Base-by-base conservation (phyloP, 2,888 invertebrate genomes). In the Philhelius pedissequus region DNA sequence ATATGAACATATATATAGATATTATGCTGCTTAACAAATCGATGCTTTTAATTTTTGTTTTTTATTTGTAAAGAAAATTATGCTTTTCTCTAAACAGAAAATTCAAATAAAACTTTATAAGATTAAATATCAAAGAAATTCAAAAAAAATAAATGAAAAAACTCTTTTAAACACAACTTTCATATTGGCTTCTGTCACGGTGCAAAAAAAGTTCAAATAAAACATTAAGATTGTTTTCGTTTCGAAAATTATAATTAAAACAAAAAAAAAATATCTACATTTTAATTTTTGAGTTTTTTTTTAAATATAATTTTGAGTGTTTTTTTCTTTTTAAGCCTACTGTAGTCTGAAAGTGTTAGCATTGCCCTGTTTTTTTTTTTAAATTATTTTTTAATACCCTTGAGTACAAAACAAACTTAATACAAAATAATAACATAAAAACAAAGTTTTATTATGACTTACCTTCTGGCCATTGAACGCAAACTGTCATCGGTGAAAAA, bases 391-490 rank as follows among this genome's bases (percentile, higher is more conserved):
- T 62, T 11, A 22, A 30, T 64, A 71, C 70, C 75, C 73, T 70
- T 68, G 22, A 66, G 20, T 79, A 62, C n/a, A 68, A 54, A 40
- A 7, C 5, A 43, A 76, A 70, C 32, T 27, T 15, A 71, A 20
- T 22, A 76, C 27, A 64, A 60, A 43, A 58, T 35, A 48, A 68
- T 20, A 73, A 48, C 62, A 32, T 32, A 20, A 48, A 15, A 27
- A 81, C 43, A 35, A 52, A 45, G 35, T 60, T 11, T 45, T 40
- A 62, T 70, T 50, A 69, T 69, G 89, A 93, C 95, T 95, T 94
- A 95, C 96, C 96, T 94, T 96, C 96, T 88, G 96, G 96, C 97
- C 97, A 97, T 92, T 96, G 97, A 92, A 97, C 96, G 93, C 96
- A 96, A 92, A 97, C 96, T 95, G 96, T 71, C 81, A 86, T 86